These are phyloP conservation scores for Peromyscus eremicus DNA, from an alignment of 2,797 vertebrate species.

Conservation along the genomic window DNA sequence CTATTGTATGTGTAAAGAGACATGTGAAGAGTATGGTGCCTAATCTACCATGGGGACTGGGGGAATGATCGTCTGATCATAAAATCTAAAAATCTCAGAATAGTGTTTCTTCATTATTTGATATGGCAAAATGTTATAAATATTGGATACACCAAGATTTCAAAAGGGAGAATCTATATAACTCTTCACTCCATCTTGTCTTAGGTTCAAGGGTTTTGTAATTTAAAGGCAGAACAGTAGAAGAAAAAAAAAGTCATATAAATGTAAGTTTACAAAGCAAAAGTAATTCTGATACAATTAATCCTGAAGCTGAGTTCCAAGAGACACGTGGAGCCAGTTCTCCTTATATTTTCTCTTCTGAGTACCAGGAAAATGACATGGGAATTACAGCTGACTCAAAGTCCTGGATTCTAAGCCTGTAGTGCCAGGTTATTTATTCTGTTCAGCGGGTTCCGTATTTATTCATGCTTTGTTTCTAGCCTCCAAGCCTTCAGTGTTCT, in stretches of 20 bases:
- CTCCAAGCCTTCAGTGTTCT: slow-evolving; percentile 56
- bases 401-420: slow-evolving; percentile 24
- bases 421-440: slow-evolving; percentile 72
- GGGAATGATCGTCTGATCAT: background rate
- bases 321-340: slow-evolving; percentile 33
- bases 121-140: background rate
- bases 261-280: slow-evolving; percentile 53
- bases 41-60: background rate
- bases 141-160: background rate
- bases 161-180: background rate
- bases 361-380: slow-evolving; percentile 31
- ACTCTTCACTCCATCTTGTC: background rate
- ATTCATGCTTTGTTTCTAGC: slow-evolving; percentile 55
- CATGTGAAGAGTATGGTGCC: background rate
- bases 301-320: slow-evolving; percentile 38
- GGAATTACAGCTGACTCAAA: slow-evolving; percentile 61
- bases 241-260: slow-evolving; percentile 3
- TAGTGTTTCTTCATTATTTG: background rate
- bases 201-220: slow-evolving; percentile 17
- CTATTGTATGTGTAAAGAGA: background rate
- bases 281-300: slow-evolving; percentile 62
- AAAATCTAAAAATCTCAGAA: background rate
- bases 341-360: slow-evolving; percentile 56
- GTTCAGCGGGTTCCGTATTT: slow-evolving; percentile 47
- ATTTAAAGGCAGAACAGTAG: slow-evolving; percentile 23